Conservation (phyloP, 2,113 vertebrate species). For the Sorex araneus region DNA sequence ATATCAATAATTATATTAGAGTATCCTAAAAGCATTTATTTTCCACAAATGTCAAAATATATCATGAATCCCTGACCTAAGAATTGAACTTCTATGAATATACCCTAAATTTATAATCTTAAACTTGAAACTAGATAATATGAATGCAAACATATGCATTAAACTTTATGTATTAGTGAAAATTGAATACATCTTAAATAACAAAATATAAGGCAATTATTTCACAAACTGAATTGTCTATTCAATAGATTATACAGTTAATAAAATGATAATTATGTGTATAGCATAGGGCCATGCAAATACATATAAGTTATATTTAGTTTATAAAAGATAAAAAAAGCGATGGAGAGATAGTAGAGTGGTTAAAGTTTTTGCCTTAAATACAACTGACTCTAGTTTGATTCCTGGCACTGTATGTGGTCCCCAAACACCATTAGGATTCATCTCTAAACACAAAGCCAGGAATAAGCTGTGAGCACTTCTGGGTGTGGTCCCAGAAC, state of each 20-base stretch:
- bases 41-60: slow-evolving; percentile 11
- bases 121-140: slow-evolving; percentile 44
- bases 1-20: slow-evolving; percentile 48
- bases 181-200: neutral
- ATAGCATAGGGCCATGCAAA: neutral
- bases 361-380: too few relatives aligned
- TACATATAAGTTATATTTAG: neutral
- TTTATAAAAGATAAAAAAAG: neutral
- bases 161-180: slow-evolving; percentile 7
- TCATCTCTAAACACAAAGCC: too few relatives aligned
- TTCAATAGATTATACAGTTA: neutral
- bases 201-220: neutral
- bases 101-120: slow-evolving; percentile 20
- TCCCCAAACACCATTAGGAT: too few relatives aligned
- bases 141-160: neutral
- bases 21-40: slow-evolving; percentile 31
- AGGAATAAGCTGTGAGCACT: too few relatives aligned
- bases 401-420: too few relatives aligned
- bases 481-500: too few relatives aligned
- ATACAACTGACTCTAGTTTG: too few relatives aligned
- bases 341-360: too few relatives aligned
- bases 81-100: neutral
- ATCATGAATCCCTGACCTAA: neutral
- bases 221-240: slow-evolving; percentile 30
- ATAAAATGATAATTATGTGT: slow-evolving; percentile 7